Conservation (phyloP, 2,888 invertebrate genomes). For the Frankliniella fusca region DNA sequence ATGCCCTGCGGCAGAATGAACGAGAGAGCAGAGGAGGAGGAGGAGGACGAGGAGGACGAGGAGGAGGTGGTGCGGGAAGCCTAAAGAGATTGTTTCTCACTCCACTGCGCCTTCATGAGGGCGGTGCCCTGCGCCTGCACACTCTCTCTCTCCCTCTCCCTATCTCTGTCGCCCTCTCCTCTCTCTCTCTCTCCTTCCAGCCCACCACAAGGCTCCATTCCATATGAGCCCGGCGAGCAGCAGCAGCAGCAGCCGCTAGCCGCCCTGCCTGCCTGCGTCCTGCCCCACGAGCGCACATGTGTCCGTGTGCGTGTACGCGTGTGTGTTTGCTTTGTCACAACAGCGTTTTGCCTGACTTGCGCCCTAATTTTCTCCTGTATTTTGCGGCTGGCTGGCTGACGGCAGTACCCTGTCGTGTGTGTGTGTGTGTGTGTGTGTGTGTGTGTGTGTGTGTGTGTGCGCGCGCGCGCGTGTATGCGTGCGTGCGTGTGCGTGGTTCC, state of each 20-base stretch:
- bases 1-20: background rate
- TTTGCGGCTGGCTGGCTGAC: background rate
- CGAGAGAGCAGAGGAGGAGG: background rate
- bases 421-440: too few species aligned
- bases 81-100: slow-evolving; percentile 19
- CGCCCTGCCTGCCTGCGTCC: too few species aligned
- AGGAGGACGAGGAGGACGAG: background rate
- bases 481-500: too few species aligned
- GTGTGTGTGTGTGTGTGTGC: too few species aligned
- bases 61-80: background rate
- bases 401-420: background rate
- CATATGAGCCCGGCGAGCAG: background rate
- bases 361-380: background rate
- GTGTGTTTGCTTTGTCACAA: background rate
- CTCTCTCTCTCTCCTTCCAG: too few species aligned
- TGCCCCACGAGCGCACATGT: too few species aligned
- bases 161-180: too few species aligned
- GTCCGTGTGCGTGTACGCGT: too few species aligned
- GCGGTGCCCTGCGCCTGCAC: background rate
- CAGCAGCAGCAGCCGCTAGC: background rate
- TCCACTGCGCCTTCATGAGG: slow-evolving; percentile 1
- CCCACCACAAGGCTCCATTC: too few species aligned
- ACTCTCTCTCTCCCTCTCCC: too few species aligned
- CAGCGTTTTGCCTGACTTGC: background rate
- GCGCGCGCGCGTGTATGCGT: too few species aligned